A percentile compares a stretch with the other conserved stretches of the same genome.
phyloP scores from a whole-genome alignment of 2,888 invertebrate species.

The Gisinianus flammeolus region DNA sequence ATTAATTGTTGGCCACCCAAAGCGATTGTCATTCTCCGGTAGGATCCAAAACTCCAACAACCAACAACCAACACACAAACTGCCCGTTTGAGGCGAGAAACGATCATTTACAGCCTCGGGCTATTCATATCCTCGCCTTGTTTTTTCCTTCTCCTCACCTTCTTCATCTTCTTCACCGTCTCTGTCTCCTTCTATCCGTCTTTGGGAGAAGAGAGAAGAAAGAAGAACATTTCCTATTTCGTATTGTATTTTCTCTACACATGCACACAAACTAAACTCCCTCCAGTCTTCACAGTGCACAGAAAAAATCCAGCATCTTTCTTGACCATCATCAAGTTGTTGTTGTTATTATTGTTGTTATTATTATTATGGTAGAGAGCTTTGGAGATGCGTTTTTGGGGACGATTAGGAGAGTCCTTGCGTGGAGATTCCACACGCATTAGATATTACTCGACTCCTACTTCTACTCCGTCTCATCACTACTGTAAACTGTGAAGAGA shows the following conservation, averaged over 20 bases:
- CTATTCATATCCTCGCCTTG: background rate
- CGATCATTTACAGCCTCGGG: constrained; percentile 15
- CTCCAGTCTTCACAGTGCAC: too few species aligned
- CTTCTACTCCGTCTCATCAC: background rate
- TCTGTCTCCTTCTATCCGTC: constrained; percentile 12
- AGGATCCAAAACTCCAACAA: constrained; percentile 21
- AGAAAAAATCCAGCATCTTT: too few species aligned
- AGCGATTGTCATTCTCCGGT: constrained; percentile 57
- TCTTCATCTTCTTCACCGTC: background rate
- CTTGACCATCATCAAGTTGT: constrained; percentile 20
- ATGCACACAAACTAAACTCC: too few species aligned
- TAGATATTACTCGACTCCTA: too few species aligned
- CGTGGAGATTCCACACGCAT: too few species aligned
- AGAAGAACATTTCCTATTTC: background rate
- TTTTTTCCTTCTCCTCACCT: background rate
- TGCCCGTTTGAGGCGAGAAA: constrained; percentile 38
- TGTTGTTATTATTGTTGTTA: too few species aligned
- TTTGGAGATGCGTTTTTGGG: too few species aligned
- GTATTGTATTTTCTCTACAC: constrained; percentile 4
- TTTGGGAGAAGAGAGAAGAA: background rate
- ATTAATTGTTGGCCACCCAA: constrained; percentile 59
- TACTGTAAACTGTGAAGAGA: background rate
- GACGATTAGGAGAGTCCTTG: too few species aligned
- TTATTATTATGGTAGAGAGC: too few species aligned
- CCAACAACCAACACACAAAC: background rate